Evolutionary conservation across 2,113 vertebrate species (phyloP), one percentile per base, ranked within the genome.

Genomic region (Mus pahari): DNA sequence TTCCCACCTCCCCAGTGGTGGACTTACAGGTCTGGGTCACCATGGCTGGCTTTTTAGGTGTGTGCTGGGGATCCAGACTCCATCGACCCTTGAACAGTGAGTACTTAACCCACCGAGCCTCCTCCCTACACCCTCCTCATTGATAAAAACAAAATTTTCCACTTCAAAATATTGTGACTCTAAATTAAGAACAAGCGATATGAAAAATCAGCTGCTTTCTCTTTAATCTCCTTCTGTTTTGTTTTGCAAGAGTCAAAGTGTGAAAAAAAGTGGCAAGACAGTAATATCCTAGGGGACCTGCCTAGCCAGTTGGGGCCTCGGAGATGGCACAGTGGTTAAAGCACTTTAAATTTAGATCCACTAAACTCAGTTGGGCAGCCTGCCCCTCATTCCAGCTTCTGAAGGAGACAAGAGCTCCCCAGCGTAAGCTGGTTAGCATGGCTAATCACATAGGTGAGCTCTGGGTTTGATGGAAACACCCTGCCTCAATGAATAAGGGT

Each of bases 191-290:
- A 28, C 36, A 66, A 20, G 33, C 3, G 22, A 93, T 60, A 79
- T 53, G 60, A 90, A 90, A 53, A 75, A 71, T 9, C 9, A 3
- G 31, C 50, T 71, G 24, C 12, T 68, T 73, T 64, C 31, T 26
- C n/a, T 22, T 70, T 68, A 68, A 53, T 33, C 39, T 68, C 36
- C 28, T 70, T 55, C 19, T 22, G n/a, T 53, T 86, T 93, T 91
- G 62, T 24, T 97, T 92, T 88, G 60, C 50, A 64, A 90, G 84
- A 93, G 92, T 92, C 50, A 11, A 68, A 28, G 71, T 42, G 2
- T 89, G 53, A 95, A 70, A 70, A 95, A 70, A 70, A 70, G 20
- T 12, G 0, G 3, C 42, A 48, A 31, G 3, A 3, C 7, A 11
- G 3, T 81, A 42, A 50, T 16, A 22, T 36, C 5, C 42, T 39